Evolutionary conservation across 2,113 vertebrate genomes (phyloP), one percentile per base, ranked within the genome.

Genomic region (Trematocara zebra): DNA sequence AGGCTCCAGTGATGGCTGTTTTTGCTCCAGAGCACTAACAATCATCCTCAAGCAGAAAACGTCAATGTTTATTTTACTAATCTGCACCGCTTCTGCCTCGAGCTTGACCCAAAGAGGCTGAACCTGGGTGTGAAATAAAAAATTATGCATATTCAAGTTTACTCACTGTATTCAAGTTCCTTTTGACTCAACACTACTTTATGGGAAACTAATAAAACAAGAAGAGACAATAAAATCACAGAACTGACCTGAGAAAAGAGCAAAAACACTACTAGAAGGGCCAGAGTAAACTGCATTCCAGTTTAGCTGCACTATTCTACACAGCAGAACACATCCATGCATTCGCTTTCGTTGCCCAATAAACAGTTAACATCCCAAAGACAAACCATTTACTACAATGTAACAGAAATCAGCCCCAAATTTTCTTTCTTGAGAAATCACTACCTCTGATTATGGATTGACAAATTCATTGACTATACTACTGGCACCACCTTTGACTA

Each of bases 31-130:
- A 85, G 80, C 61, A 1, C 74, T 20, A 82, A 87, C 84, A 90
- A 90, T 91, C 88, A 86, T 88, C 86, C 85, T 91, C 83, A 8
- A 85, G 83, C 69, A 56, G 64, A 80, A 92, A 90, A 84, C 33
- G 3, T 78, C 86, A 82, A 80, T 67, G 64, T 40, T 82, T 26
- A 83, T 90, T 86, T 80, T 2, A 53, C 78, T 89, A 89, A 88
- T 88, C 78, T 72, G 17, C 78, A 49, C 42, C 42, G 12, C 53
- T 14, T 82, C 53, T 26, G 31, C 76, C 61, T 54, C 42, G 3
- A 53, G 42, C 51, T 37, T 52, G 56, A 81, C 64, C 56, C 8
- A 7, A 17, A 61, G 31, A 49, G 14, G 51, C 74, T 31, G 11
- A 54, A 51, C 18, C 47, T 12, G 35, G 20, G 44, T 35, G 20